phyloP scores from a whole-genome alignment of 2,113 vertebrate genomes.

The Apteryx mantelli region DNA sequence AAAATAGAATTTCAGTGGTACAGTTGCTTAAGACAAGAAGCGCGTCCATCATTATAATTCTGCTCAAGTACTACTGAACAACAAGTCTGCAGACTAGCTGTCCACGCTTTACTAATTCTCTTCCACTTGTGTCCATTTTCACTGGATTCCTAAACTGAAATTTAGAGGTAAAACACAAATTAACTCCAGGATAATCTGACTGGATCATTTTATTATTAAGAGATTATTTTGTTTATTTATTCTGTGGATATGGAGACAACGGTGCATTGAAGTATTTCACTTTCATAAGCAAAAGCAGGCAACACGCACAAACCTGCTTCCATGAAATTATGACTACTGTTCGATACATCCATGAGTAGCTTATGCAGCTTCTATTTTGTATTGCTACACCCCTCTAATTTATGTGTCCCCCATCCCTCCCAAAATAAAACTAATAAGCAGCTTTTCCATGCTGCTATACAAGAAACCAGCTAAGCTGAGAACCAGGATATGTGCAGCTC shows the following conservation, averaged over 20 bases:
- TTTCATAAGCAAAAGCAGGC: background rate
- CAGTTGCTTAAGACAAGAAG: background rate
- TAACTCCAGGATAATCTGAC: background rate
- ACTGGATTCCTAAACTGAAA: background rate
- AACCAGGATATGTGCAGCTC: background rate
- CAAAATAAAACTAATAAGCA: background rate
- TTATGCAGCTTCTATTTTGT: background rate
- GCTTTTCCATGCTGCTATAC: background rate
- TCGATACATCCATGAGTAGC: background rate
- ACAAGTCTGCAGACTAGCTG: background rate
- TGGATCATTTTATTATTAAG: background rate
- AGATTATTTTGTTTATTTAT: constrained; percentile 19
- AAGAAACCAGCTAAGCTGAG: background rate
- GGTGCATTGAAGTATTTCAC: background rate
- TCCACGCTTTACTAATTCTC: background rate
- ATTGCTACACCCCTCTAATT: background rate
- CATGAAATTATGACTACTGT: background rate
- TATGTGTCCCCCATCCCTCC: background rate
- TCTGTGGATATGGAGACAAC: background rate
- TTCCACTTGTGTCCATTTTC: background rate
- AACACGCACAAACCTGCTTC: background rate
- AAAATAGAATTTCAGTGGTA: background rate
- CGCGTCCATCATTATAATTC: background rate
- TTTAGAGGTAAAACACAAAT: background rate
- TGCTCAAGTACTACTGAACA: background rate